These are phyloP conservation scores for Drosophila neonasuta DNA, from an alignment of 2,888 invertebrate species.

Conservation along the genomic window DNA sequence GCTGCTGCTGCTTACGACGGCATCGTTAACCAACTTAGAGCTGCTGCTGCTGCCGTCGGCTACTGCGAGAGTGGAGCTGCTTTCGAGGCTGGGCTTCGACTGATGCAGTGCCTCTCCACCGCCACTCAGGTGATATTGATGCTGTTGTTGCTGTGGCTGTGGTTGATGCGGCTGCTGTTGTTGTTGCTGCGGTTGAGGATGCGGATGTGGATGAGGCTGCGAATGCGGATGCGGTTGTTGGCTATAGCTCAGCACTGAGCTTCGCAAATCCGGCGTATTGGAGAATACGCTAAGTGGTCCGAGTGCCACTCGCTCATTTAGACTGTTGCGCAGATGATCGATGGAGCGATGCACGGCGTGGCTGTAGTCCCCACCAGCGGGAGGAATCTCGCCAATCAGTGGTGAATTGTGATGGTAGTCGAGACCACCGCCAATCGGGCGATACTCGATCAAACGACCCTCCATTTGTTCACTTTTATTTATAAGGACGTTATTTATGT, in stretches of 20 bases:
- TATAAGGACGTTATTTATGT: not conserved
- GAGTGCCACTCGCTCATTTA: conserved; percentile 84
- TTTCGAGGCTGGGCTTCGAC: conserved; percentile 57
- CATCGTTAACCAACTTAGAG: not conserved
- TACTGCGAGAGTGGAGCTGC: conserved; percentile 43
- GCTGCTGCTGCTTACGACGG: conserved; percentile 8
- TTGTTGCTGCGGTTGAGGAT: conserved; percentile 70
- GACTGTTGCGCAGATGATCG: conserved; percentile 85
- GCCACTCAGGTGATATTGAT: conserved; percentile 83
- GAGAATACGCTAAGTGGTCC: conserved; percentile 83
- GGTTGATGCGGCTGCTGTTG: conserved; percentile 71
- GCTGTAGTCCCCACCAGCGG: conserved; percentile 84
- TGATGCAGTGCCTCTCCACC: conserved; percentile 79
- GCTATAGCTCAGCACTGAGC: conserved; percentile 80
- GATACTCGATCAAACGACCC: conserved; percentile 84
- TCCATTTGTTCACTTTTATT: conserved; percentile 81
- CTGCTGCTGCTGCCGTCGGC: conserved; percentile 63
- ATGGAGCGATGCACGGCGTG: conserved; percentile 87
- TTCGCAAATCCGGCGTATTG: conserved; percentile 80
- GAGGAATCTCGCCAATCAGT: conserved; percentile 86
- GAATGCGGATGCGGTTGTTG: conserved; percentile 75
- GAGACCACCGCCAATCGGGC: conserved; percentile 85
- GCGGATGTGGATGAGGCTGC: conserved; percentile 80
- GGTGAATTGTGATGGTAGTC: conserved; percentile 87
- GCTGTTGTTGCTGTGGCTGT: conserved; percentile 60